Evolutionary conservation across 35 echinoderm and acorn worm species (phyloP).

Genomic region (Chiridota heheva): DNA sequence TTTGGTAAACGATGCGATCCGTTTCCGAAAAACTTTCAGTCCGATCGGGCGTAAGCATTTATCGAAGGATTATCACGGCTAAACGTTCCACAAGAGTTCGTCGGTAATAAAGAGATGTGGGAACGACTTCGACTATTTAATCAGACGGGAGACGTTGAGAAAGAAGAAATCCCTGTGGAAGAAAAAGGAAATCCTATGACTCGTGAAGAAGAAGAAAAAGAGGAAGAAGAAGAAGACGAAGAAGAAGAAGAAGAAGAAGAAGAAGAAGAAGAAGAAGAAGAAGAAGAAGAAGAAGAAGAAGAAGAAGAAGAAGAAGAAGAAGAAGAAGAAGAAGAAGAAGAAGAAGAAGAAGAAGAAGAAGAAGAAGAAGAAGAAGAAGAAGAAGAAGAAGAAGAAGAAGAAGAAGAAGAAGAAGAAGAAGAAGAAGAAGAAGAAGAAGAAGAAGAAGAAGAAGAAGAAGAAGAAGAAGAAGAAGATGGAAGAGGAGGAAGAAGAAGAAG

Average conservation of each 20-base stretch:
- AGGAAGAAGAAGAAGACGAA: too few species aligned
- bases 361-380: slow-evolving; percentile 6
- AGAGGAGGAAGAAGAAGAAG: not conserved
- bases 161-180: too few species aligned
- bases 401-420: slow-evolving; percentile 6
- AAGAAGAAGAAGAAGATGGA: slow-evolving; percentile 6
- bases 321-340: slow-evolving; percentile 6
- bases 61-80: too few species aligned
- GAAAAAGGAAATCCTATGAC: not conserved
- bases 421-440: slow-evolving; percentile 6
- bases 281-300: slow-evolving; percentile 6
- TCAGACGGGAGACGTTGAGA: too few species aligned
- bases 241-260: too few species aligned
- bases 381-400: slow-evolving; percentile 6
- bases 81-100: too few species aligned
- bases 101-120: too few species aligned
- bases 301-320: slow-evolving; percentile 6
- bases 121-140: not conserved
- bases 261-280: slow-evolving; percentile 6
- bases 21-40: too few species aligned
- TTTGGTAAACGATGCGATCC: too few species aligned
- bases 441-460: slow-evolving; percentile 6
- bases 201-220: slow-evolving; percentile 1
- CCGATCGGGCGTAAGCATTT: too few species aligned
- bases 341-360: slow-evolving; percentile 6